Evolutionary conservation across 1,140 invertebrate species (phyloP), one percentile per base, ranked within the genome.

Genomic region (Trachymyrmex septentrionalis): DNA sequence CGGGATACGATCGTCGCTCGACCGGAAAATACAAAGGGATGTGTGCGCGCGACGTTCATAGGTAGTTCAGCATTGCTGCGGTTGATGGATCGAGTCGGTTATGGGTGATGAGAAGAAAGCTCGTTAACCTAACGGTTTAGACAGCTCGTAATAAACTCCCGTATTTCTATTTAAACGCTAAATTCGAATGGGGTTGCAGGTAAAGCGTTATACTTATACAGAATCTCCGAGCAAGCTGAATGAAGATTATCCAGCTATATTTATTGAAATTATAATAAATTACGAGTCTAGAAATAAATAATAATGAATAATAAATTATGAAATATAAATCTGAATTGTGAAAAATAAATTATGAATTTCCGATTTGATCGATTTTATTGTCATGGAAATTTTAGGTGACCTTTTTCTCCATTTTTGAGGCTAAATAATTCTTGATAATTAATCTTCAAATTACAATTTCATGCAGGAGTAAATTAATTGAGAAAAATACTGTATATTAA

Each of bases 21-120:
- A 72, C 80, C 69, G 69, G 55, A 84, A 84, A 84, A 84, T 75
- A 84, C 57, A 84, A 82, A 82, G 67, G 80, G 67, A 84, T 84
- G 38, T 84, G 38, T 84, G 80, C 69, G 80, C 55, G 44, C 67
- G 80, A 84, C 80, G 44, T 84, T 19, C 55, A 48, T 73, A 84
- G 55, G 71, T 82, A 71, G 69, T n/a, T 12, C 24, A 9, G 38
- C 30, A 57, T 44, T 84, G 69, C 80, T 84, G 80, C 69, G 50
- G 38, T 50, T 84, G 80, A 84, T 61, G 71, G 55, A 84, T 61
- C 69, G 63, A 38, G 19, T 55, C 48, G 38, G 48, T 57, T 48
- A 55, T 80, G 30, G 38, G 38, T 3, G 44, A 50, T 12, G 14
- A 50, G 38, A 63, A 73, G 55, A 75, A 84, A 24, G 55, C 69